Evolutionary conservation across 2,113 vertebrate genomes (phyloP).

Genomic region (Neolamprologus ventralis): DNA sequence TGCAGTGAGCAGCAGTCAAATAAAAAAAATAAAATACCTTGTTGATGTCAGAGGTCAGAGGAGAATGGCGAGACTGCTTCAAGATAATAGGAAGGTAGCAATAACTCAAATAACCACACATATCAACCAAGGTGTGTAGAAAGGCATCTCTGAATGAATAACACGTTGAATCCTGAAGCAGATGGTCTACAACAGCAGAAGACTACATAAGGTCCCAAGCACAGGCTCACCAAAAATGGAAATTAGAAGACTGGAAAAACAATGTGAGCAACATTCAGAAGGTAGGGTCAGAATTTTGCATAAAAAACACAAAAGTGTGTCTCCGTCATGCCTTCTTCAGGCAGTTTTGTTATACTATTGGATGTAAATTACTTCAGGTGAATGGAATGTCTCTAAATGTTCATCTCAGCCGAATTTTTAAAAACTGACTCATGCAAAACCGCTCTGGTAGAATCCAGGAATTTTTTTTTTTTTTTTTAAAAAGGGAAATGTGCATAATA

Average conservation of each 20-base stretch:
- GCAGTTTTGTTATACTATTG: background rate
- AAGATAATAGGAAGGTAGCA: background rate
- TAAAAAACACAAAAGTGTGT: background rate
- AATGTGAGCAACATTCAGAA: background rate
- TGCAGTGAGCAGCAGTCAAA: background rate
- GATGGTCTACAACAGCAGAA: background rate
- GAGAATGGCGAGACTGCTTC: background rate
- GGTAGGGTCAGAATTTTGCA: background rate
- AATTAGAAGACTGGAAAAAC: background rate
- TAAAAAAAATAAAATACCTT: background rate
- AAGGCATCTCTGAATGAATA: background rate
- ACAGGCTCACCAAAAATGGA: background rate
- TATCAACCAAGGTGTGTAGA: background rate
- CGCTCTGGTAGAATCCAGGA: background rate
- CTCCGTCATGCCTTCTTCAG: background rate
- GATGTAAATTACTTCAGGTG: background rate
- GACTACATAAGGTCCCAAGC: background rate
- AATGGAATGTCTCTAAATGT: background rate
- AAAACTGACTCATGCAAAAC: background rate
- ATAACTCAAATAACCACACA: background rate
- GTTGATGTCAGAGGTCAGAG: background rate
- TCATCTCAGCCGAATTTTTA: background rate
- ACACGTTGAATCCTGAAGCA: background rate
- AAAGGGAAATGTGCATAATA: background rate
- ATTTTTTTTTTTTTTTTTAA: rapidly evolving